A percentile compares a stretch with the other conserved stretches of the same genome.
Conservation (phyloP, 37 sponge, comb jelly and placozoan genomes). For the Agelas oroides region DNA sequence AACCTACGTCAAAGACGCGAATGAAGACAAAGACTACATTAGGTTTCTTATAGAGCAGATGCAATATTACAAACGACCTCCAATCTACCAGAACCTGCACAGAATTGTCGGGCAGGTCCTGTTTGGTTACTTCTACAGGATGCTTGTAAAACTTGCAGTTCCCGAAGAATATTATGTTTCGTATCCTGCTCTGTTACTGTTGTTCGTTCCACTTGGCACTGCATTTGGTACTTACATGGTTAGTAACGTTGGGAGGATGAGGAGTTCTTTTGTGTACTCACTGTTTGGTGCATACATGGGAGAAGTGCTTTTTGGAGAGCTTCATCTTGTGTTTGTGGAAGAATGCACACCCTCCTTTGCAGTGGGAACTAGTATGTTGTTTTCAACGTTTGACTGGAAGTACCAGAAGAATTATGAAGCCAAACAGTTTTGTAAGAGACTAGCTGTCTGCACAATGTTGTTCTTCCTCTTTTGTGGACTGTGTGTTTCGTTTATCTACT, state of each 20-base stretch:
- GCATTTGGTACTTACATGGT: conserved; percentile 84
- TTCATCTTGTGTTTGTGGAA: not conserved
- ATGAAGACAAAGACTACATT: conserved; percentile 41
- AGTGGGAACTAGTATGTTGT: conserved; percentile 20
- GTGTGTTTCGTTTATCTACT: conserved; percentile 53
- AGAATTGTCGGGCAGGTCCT: conserved; percentile 64
- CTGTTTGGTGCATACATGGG: conserved; percentile 68
- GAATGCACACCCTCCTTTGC: conserved; percentile 10
- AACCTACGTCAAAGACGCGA: conserved; percentile 79
- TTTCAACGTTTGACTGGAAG: conserved; percentile 56
- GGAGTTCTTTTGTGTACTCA: conserved; percentile 30
- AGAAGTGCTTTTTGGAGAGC: conserved; percentile 60
- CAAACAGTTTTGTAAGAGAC: conserved; percentile 35
- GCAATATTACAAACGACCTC: conserved; percentile 3
- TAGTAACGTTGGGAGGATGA: conserved; percentile 69
- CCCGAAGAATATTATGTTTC: conserved; percentile 41
- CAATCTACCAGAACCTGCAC: conserved; percentile 27
- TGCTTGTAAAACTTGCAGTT: conserved; percentile 42
- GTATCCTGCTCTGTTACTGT: not conserved
- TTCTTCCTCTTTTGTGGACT: conserved; percentile 29
- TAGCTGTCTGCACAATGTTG: not conserved
- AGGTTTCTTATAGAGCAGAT: not conserved
- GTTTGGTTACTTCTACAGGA: conserved; percentile 61
- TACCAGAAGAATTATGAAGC: not conserved
- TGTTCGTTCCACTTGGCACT: conserved; percentile 76